These are phyloP conservation scores for Eleutherodactylus coqui DNA, from an alignment of 2,797 vertebrate species.

Conservation along the genomic window DNA sequence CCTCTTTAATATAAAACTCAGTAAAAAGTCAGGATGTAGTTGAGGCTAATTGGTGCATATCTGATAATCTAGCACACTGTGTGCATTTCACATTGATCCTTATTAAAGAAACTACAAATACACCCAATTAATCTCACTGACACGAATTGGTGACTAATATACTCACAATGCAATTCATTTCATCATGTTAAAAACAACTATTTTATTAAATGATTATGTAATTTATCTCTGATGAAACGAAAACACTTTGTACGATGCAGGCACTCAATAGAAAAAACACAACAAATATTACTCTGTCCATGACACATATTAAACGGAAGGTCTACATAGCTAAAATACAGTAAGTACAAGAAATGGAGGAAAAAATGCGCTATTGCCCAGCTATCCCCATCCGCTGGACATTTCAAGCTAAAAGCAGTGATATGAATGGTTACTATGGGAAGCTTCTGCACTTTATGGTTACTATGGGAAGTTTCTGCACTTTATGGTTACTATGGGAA, in stretches of 20 bases:
- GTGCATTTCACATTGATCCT: conserved; percentile 45
- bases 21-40: not conserved
- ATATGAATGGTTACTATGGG: not conserved
- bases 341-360: not conserved
- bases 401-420: not conserved
- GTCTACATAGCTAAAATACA: not conserved
- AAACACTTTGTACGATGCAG: conserved; percentile 44
- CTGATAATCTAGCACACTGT: conserved; percentile 23
- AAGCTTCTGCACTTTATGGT: not conserved
- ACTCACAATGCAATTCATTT: conserved; percentile 55
- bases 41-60: conserved; percentile 46
- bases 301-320: not conserved
- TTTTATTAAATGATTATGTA: conserved; percentile 52
- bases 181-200: conserved; percentile 45
- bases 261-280: conserved; percentile 31
- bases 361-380: not conserved
- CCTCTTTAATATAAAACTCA: not conserved
- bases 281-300: not conserved
- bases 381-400: not conserved
- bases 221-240: conserved; percentile 55
- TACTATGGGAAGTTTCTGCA: not conserved
- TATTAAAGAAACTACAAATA: conserved; percentile 55
- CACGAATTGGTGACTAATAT: conserved; percentile 48
- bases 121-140: conserved; percentile 56
- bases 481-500: not conserved